Evolutionary conservation across 2,113 vertebrate species (phyloP), one percentile per base, ranked within the genome.

Genomic region (Hyperopisus bebe): DNA sequence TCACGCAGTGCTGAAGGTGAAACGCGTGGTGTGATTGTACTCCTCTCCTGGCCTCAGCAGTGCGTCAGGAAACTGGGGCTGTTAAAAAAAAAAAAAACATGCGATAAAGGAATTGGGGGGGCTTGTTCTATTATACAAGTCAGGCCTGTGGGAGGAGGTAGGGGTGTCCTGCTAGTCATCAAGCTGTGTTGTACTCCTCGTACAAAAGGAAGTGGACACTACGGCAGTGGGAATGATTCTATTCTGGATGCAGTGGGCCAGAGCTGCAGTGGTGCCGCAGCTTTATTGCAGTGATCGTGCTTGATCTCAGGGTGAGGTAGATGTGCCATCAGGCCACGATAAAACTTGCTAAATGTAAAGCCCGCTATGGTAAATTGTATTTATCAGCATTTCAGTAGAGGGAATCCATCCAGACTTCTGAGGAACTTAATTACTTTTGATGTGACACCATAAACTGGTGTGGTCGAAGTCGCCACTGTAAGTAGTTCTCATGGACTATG

Each of bases 31-130:
- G 24, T 98, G 97, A 42, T 92, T 91, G 88, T 99, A 98, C 7
- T 97, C 94, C 62, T 98, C 95, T 0, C 95, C 97, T 0, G 97
- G 97, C 53, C 19, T 93, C 82, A 99, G 96, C 19, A 99, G 92
- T 53, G 91, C 90, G 0, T 92, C 91, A n/a, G 98, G 97, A 92
- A 99, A 99, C 39, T 96, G 93, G 46, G 94, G 90, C 98, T 99
- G 92, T 42, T 31, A 70, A 91, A 86, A 55, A 53, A 53, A 5
- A 21, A 55, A 19, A 66, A 84, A 10, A 13, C 42, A n/a, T n/a
- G 39, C 19, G 8, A 47, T 47, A 10, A 55, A 82, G 91, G 89
- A 27, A 83, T 10, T 66, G 62, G 88, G 17, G 42, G 27, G 5
- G 3, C 44, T 51, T 19, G 27, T 83, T 58, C 35, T 53, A 31